Evolutionary conservation across 2,888 invertebrate species (phyloP).

Genomic region (Hirtodrosophila alboralis): DNA sequence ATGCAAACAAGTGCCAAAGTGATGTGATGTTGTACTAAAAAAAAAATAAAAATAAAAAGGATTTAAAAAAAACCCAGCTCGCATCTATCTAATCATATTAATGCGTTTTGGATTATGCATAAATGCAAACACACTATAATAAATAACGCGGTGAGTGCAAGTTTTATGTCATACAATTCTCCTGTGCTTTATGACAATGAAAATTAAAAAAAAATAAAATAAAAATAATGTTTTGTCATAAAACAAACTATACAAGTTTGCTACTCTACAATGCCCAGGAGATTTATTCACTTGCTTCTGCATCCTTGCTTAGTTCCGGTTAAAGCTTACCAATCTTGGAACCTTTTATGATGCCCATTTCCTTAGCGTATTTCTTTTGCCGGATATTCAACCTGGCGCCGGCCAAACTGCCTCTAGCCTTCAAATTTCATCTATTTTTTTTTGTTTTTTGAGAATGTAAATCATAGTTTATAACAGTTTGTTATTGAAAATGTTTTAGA

Average conservation of each 20-base stretch:
- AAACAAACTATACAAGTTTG: not conserved
- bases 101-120: conserved; percentile 23
- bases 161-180: not conserved
- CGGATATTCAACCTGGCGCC: conserved; percentile 27
- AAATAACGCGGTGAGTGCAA: conserved; percentile 27
- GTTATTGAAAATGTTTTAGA: no score
- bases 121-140: conserved; percentile 20
- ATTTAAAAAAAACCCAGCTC: conserved; percentile 11
- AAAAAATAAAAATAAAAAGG: conserved; percentile 1
- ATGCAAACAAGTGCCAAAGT: conserved; percentile 40
- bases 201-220: not conserved
- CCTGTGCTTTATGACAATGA: no score
- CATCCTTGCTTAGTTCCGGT: conserved; percentile 23
- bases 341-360: conserved; percentile 16
- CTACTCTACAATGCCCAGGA: not conserved
- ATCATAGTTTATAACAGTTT: no score
- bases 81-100: conserved; percentile 16
- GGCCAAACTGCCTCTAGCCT: no score
- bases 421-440: no score
- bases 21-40: conserved; percentile 11
- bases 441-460: no score
- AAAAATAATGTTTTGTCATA: no score
- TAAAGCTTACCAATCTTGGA: not conserved
- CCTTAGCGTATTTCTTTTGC: conserved; percentile 8
- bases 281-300: conserved; percentile 23